Base-by-base conservation (phyloP, 92 coral and sea anemone species). In the Chrysogorgia sp. region DNA sequence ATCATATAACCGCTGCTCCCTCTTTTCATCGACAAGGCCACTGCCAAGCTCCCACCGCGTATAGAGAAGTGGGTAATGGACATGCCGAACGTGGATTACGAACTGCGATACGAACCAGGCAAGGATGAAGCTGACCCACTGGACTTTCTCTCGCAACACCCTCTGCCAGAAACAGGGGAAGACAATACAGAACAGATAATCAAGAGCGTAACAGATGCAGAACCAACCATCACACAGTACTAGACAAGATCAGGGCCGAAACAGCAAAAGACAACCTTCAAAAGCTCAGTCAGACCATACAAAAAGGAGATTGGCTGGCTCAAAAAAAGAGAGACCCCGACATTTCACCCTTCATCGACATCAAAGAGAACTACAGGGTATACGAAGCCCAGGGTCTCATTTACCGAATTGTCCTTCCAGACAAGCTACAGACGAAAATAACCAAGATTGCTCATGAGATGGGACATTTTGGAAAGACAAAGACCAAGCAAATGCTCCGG, bases 61-160 rank as follows among this genome's bases (percentile, higher is more conserved):
- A 83, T 77, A 1, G 84, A 87, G 67, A 78, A 69, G 53, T 84
- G 76, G 91, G 85, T 84, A 0, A 84, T 90, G 88, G 79, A 69
- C 74, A 82, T 90, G 96, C 91, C 84, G 28, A 82, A 87, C 72
- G 89, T 90, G 0, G 87, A 87, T 40, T 84, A 64, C 25, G 85
- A 85, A 65, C 52, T 90, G 34, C 48, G 47, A 28, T 90, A 87
- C 14, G 82, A 84, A 20, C 89, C 89, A 0, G 75, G 81, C 1
- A 86, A 86, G n/a, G 85, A 86, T 45, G 85, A 86, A n/a, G 75
- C 75, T 52, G 52, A 75, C 29, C 66, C 66, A 13, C 30, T 75
- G n/a, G 67, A 52, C 33, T 55, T 75, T 34, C 64, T 76, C 68
- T 76, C 70, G 70, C 70, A 69, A 41, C 81, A 60, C 21, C 57